Conservation (phyloP, 1,140 invertebrate species). For the Pomacea maculata region DNA sequence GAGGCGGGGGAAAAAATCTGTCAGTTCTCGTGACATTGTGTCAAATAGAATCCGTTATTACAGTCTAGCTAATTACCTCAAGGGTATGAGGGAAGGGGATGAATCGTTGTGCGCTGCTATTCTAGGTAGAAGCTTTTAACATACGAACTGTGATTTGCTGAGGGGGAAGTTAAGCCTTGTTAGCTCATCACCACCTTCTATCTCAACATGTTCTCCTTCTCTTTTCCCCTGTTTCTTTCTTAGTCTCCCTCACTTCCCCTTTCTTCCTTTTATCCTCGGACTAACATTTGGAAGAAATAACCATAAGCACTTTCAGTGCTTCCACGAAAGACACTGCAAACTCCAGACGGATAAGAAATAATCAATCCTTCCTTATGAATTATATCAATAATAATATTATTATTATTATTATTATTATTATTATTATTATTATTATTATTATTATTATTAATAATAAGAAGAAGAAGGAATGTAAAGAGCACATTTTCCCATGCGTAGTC, state of each 20-base stretch:
- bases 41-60: constrained; percentile 4
- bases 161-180: too few relatives aligned
- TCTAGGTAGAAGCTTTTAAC: background rate
- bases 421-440: too few relatives aligned
- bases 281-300: too few relatives aligned
- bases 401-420: too few relatives aligned
- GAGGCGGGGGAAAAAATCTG: background rate
- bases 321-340: too few relatives aligned
- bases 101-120: background rate
- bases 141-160: background rate
- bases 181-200: background rate
- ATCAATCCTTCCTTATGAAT: too few relatives aligned
- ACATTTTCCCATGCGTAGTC: too few relatives aligned
- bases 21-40: background rate
- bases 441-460: too few relatives aligned
- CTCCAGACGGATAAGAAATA: too few relatives aligned
- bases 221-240: constrained; percentile 8
- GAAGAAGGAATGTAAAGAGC: too few relatives aligned
- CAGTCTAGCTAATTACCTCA: background rate
- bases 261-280: background rate
- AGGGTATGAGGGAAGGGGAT: background rate
- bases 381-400: too few relatives aligned
- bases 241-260: background rate
- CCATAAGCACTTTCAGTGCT: too few relatives aligned
- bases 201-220: constrained; percentile 5